Evolutionary conservation across 2,113 vertebrate species (phyloP).

Genomic region (Ochotona princeps): DNA sequence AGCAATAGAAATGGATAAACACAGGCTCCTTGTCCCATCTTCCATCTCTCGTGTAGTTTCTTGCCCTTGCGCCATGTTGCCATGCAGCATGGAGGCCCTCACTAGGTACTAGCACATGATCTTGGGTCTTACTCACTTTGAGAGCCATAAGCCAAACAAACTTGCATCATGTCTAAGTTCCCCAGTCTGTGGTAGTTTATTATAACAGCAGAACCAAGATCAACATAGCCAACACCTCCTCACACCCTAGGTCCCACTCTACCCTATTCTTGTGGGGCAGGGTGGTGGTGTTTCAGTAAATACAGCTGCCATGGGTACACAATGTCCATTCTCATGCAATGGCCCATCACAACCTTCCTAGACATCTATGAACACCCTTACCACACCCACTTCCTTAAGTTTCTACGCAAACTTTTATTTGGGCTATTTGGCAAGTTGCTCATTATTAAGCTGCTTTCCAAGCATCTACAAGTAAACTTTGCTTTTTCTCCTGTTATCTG

Average conservation of each 20-base stretch:
- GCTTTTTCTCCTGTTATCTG: neutral
- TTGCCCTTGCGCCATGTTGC: neutral
- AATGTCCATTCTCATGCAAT: neutral
- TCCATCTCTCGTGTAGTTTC: neutral
- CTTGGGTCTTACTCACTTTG: neutral
- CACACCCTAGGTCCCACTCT: too few species aligned
- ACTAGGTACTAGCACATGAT: neutral
- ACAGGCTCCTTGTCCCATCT: neutral
- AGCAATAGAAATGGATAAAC: neutral
- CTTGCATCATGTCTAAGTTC: neutral
- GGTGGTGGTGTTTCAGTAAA: neutral
- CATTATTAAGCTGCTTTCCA: neutral
- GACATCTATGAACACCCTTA: too few species aligned
- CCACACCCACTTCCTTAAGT: neutral
- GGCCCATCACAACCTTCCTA: neutral
- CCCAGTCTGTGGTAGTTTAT: neutral
- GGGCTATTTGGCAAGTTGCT: neutral
- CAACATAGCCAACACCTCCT: neutral
- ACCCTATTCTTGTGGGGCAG: too few species aligned
- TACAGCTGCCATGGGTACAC: neutral
- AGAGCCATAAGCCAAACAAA: neutral
- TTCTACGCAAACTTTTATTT: neutral
- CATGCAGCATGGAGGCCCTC: neutral
- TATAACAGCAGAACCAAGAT: neutral
- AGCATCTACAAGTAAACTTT: neutral